A percentile compares a stretch with the other conserved stretches of the same genome.
Conservation (phyloP, 2,888 invertebrate genomes). For the Oasisia sp. region DNA sequence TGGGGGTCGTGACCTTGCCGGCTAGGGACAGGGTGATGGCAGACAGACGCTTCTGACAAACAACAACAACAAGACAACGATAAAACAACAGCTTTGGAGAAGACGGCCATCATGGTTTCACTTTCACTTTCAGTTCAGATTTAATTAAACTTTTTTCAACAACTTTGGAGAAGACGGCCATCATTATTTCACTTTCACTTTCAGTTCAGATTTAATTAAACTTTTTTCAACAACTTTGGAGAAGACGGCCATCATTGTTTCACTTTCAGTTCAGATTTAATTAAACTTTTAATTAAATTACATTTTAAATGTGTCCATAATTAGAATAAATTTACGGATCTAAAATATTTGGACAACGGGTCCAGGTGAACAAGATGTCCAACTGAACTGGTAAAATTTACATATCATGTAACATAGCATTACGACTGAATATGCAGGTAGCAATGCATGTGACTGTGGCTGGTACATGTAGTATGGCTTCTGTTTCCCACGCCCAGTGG, state of each 20-base stretch:
- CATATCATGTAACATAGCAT: background rate
- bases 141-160: too few species aligned
- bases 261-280: too few species aligned
- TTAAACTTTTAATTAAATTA: background rate
- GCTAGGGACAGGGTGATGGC: conserved; percentile 28
- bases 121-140: too few species aligned
- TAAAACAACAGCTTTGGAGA: background rate
- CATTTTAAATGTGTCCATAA: background rate
- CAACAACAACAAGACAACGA: background rate
- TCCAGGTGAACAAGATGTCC: background rate
- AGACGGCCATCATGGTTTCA: too few species aligned
- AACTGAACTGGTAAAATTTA: background rate
- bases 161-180: background rate
- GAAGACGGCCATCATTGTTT: too few species aligned
- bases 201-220: too few species aligned
- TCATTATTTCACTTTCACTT: too few species aligned
- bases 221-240: background rate
- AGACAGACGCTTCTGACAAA: conserved; percentile 30
- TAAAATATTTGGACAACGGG: background rate
- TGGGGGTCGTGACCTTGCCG: conserved; percentile 25
- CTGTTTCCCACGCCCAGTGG: background rate
- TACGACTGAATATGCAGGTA: background rate
- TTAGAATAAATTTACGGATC: background rate
- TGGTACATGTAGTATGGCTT: background rate
- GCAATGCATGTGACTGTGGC: background rate